Evolutionary conservation across 2,797 vertebrate genomes (phyloP).

Genomic region (Schizopygopsis pylzovi): DNA sequence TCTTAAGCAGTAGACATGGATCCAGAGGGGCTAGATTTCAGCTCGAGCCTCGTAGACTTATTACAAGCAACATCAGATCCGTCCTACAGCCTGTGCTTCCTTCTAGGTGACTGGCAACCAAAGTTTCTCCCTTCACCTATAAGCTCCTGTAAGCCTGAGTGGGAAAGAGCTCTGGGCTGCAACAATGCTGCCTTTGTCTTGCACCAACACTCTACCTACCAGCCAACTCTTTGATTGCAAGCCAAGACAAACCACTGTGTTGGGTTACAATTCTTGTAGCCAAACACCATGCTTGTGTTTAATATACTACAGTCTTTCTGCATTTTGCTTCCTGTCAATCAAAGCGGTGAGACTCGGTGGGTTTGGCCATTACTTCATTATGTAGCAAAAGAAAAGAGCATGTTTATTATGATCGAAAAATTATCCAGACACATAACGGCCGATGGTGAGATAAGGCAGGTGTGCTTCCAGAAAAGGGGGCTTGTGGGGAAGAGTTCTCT

Average conservation of each 20-base stretch:
- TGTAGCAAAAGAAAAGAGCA: slow-evolving; percentile 74
- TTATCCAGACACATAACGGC: slow-evolving; percentile 55
- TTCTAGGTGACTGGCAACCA: slow-evolving; percentile 78
- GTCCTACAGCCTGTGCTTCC: slow-evolving; percentile 65
- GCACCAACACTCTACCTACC: slow-evolving; percentile 83
- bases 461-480: slow-evolving; percentile 17
- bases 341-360: slow-evolving; percentile 59
- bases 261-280: slow-evolving; percentile 86
- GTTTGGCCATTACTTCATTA: slow-evolving; percentile 75
- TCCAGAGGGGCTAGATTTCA: slow-evolving; percentile 22
- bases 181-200: slow-evolving; percentile 89
- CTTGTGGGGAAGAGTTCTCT: not conserved
- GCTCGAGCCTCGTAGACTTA: slow-evolving; percentile 32
- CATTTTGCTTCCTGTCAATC: slow-evolving; percentile 85
- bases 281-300: slow-evolving; percentile 88
- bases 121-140: slow-evolving; percentile 72
- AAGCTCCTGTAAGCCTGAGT: slow-evolving; percentile 75
- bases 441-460: slow-evolving; percentile 39
- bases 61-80: slow-evolving; percentile 73
- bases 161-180: slow-evolving; percentile 79
- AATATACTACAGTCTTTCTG: slow-evolving; percentile 85
- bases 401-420: slow-evolving; percentile 67
- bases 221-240: slow-evolving; percentile 84
- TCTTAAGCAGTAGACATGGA: slow-evolving; percentile 33
- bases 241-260: slow-evolving; percentile 89